phyloP scores from a whole-genome alignment of 2,797 vertebrate species.

The Manis pentadactyla region DNA sequence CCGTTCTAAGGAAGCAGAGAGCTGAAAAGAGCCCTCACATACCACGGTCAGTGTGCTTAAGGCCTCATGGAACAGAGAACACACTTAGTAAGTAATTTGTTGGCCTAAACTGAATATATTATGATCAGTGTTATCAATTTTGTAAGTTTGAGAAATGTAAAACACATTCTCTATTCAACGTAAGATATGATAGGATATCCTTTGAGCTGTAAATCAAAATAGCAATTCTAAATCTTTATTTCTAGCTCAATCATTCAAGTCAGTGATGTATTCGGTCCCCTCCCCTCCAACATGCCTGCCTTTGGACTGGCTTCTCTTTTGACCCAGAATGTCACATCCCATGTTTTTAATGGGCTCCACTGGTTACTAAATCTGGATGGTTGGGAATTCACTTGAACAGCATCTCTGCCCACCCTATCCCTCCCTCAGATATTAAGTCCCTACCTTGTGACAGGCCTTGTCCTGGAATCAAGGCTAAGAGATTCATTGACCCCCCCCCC shows the following conservation, averaged over 20 bases:
- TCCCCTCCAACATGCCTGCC: fast-evolving
- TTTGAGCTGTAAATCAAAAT: background rate
- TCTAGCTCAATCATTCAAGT: background rate
- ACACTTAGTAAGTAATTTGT: no score
- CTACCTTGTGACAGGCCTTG: background rate
- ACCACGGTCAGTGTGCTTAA: fast-evolving
- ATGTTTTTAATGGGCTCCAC: background rate
- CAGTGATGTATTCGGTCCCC: background rate
- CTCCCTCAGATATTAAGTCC: background rate
- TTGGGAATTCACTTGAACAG: background rate
- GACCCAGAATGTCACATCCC: background rate
- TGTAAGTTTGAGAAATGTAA: background rate
- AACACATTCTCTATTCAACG: background rate
- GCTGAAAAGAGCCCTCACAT: no score
- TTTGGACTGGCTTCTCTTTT: background rate
- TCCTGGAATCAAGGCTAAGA: background rate
- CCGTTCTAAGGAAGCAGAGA: background rate
- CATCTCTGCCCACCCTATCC: fast-evolving
- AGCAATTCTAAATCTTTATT: background rate
- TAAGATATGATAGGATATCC: background rate
- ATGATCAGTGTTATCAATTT: background rate
- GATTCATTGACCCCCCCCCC: background rate
- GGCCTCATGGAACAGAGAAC: fast-evolving
- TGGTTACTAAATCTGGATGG: background rate
- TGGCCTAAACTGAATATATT: background rate